These are phyloP conservation scores for Oscheius sp. DNA, from an alignment of 2,888 invertebrate species.

Conservation along the genomic window DNA sequence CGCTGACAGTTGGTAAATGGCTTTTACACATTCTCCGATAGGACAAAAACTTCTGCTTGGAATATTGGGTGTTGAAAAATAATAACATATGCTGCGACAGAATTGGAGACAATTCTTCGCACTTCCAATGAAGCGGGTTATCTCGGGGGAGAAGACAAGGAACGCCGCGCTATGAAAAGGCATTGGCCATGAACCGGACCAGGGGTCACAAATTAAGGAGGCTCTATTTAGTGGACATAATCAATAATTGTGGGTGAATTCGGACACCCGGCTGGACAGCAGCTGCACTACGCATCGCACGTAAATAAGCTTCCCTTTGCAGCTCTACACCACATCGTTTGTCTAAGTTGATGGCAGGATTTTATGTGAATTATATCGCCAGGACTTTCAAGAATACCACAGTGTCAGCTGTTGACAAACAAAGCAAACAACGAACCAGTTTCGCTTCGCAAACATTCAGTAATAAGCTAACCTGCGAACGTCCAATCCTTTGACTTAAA, in stretches of 20 bases:
- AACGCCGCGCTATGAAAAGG: constrained; percentile 16
- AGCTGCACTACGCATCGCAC: constrained; percentile 28
- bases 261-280: constrained; percentile 35
- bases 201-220: constrained; percentile 32
- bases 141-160: constrained; percentile 22
- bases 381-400: too few species aligned
- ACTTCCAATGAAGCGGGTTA: not conserved
- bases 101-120: not conserved
- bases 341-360: not conserved
- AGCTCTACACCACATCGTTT: constrained; percentile 1
- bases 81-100: not conserved
- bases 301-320: constrained; percentile 32
- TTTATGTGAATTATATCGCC: too few species aligned
- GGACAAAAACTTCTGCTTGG: not conserved
- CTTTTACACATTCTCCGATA: constrained; percentile 10
- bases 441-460: not conserved
- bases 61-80: not conserved
- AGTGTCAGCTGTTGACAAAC: too few species aligned
- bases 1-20: constrained; percentile 28
- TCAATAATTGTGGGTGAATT: constrained; percentile 33
- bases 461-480: constrained; percentile 28
- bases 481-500: constrained; percentile 19
- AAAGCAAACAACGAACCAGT: too few species aligned
- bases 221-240: constrained; percentile 13
- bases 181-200: constrained; percentile 25